These are phyloP conservation scores for Drosophila ogumai DNA, from an alignment of 1,140 invertebrate genomes.

Conservation along the genomic window DNA sequence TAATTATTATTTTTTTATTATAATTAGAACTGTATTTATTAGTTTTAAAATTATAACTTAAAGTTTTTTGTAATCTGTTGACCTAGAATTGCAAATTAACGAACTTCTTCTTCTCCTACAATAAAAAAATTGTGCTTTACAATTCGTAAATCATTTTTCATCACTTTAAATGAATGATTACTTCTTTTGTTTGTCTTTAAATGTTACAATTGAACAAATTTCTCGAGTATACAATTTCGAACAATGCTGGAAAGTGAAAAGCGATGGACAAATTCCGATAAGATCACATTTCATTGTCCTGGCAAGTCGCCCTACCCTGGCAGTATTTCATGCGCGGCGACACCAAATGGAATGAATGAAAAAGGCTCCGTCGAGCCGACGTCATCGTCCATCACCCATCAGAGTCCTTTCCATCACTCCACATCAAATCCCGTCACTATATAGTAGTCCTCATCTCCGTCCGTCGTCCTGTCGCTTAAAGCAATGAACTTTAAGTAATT, in stretches of 20 bases:
- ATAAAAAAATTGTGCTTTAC: not conserved
- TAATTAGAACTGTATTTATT: too few species aligned
- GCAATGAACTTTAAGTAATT: constrained; percentile 83
- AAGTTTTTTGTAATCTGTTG: too few species aligned
- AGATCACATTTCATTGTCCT: constrained; percentile 33
- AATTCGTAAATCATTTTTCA: constrained; percentile 2
- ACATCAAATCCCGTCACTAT: constrained; percentile 42
- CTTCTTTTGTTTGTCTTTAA: constrained; percentile 5
- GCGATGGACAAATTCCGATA: constrained; percentile 19
- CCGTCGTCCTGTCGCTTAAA: constrained; percentile 62
- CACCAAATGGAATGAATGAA: constrained; percentile 62
- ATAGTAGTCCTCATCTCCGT: not conserved
- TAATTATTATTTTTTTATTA: too few species aligned
- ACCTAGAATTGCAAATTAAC: not conserved
- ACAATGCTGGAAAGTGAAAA: constrained; percentile 13
- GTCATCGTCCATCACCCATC: constrained; percentile 62
- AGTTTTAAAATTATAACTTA: too few species aligned
- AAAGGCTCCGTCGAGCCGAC: constrained; percentile 46
- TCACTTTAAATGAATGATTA: constrained; percentile 12
- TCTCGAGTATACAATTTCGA: constrained; percentile 1
- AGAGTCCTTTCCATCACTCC: constrained; percentile 44
- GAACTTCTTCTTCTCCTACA: not conserved
- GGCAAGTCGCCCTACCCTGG: constrained; percentile 1
- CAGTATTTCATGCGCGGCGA: constrained; percentile 27
- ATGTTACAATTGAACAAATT: constrained; percentile 3